Percentiles rank a stretch among this genome's conserved stretches.
These are phyloP conservation scores for Lithophane ornitopus DNA, from an alignment of 2,888 invertebrate genomes.

Conservation along the genomic window DNA sequence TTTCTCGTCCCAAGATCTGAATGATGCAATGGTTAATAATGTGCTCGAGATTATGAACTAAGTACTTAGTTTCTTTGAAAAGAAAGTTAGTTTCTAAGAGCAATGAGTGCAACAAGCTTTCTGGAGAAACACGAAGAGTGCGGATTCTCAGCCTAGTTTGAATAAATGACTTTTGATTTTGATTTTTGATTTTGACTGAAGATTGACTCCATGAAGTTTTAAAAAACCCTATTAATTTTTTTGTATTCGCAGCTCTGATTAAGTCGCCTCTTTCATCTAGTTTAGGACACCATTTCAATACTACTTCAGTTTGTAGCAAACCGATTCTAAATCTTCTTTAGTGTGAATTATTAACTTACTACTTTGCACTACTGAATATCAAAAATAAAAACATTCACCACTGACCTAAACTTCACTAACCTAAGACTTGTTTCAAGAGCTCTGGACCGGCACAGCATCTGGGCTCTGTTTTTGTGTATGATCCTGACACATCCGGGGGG, in stretches of 20 bases:
- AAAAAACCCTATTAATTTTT: background rate
- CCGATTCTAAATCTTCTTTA: conserved; percentile 7
- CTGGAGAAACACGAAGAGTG: background rate
- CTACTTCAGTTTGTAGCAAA: conserved; percentile 20
- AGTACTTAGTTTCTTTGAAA: background rate
- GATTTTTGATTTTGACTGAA: too few relatives aligned
- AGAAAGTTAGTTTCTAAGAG: background rate
- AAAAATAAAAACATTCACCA: conserved; percentile 56
- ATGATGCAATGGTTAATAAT: conserved; percentile 10
- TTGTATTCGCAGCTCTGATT: background rate
- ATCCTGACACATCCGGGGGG: conserved; percentile 99
- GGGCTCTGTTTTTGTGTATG: conserved; percentile 98
- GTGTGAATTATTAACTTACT: conserved; percentile 16
- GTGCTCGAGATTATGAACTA: background rate
- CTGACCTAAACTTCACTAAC: conserved; percentile 73
- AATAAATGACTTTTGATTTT: too few relatives aligned
- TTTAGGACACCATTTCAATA: background rate
- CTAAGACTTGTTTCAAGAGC: conserved; percentile 97
- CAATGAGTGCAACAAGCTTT: conserved; percentile 2
- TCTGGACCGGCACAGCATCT: conserved; percentile 98
- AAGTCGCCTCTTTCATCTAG: background rate
- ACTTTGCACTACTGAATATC: conserved; percentile 53
- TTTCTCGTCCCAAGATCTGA: conserved; percentile 87
- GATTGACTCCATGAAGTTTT: background rate
- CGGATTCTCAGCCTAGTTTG: too few relatives aligned